phyloP scores from a whole-genome alignment of 1,140 invertebrate species.

The Colletes gigas region DNA sequence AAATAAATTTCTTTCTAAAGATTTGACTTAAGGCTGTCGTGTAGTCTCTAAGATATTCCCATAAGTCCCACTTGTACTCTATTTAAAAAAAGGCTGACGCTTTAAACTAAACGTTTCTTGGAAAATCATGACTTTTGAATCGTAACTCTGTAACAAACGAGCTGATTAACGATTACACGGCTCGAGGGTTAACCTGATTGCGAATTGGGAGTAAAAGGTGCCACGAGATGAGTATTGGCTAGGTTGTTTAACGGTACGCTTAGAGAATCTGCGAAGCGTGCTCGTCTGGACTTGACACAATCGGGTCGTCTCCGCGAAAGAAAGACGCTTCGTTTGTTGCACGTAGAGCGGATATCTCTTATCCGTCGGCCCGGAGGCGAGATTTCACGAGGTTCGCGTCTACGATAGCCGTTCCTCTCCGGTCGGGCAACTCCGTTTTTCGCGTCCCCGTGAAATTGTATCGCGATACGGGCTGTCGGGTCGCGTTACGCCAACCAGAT shows the following conservation, averaged over 20 bases:
- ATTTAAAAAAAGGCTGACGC: too few relatives aligned
- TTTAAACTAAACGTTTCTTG: too few relatives aligned
- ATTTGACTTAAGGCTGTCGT: too few relatives aligned
- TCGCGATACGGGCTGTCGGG: slow-evolving; percentile 33
- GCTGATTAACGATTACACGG: too few relatives aligned
- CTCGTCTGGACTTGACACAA: slow-evolving; percentile 50
- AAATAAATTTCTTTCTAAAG: too few relatives aligned
- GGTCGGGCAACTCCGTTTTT: slow-evolving; percentile 22
- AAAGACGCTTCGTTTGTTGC: slow-evolving; percentile 18
- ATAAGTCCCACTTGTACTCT: too few relatives aligned
- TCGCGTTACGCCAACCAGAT: slow-evolving; percentile 47
- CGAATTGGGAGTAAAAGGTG: too few relatives aligned
- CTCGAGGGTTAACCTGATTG: too few relatives aligned
- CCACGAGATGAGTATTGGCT: too few relatives aligned
- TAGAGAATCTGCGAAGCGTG: slow-evolving; percentile 48
- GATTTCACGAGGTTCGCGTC: slow-evolving; percentile 44
- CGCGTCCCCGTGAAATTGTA: slow-evolving; percentile 41
- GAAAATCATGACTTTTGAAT: too few relatives aligned
- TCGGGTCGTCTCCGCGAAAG: slow-evolving; percentile 47
- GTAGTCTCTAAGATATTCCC: too few relatives aligned
- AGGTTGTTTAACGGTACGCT: slow-evolving; percentile 48
- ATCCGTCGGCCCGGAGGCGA: background rate
- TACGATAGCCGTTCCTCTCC: slow-evolving; percentile 20
- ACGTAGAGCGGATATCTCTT: slow-evolving; percentile 25
- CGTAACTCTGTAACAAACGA: too few relatives aligned